phyloP scores from a whole-genome alignment of 2,888 invertebrate genomes.

The Parelbella ahira region DNA sequence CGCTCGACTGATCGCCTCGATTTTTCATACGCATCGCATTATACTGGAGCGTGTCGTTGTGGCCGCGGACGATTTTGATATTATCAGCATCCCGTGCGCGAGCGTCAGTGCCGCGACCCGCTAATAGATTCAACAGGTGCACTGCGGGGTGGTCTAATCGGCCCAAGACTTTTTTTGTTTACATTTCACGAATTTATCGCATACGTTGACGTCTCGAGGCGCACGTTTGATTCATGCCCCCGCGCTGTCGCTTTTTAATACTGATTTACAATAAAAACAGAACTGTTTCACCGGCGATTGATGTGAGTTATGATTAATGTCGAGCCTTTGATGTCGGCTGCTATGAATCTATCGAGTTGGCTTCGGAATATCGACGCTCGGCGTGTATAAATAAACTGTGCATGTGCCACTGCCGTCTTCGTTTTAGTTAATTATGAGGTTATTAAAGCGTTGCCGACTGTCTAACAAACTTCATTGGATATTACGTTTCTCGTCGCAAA shows the following conservation, averaged over 20 bases:
- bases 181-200: constrained; percentile 74
- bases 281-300: constrained; percentile 74
- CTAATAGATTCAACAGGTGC: constrained; percentile 76
- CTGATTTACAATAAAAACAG: constrained; percentile 80
- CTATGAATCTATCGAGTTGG: constrained; percentile 79
- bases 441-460: constrained; percentile 60
- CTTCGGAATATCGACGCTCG: constrained; percentile 76
- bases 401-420: constrained; percentile 59
- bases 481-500: constrained; percentile 7
- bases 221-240: constrained; percentile 73
- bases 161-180: constrained; percentile 64
- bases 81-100: constrained; percentile 50
- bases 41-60: constrained; percentile 34
- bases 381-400: constrained; percentile 70
- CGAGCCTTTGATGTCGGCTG: constrained; percentile 74
- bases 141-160: constrained; percentile 68
- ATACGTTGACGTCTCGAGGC: constrained; percentile 72
- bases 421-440: constrained; percentile 75
- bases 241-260: constrained; percentile 77
- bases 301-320: constrained; percentile 80
- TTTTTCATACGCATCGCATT: constrained; percentile 65
- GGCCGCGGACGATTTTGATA: constrained; percentile 48
- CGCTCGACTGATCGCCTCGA: constrained; percentile 52
- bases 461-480: constrained; percentile 26
- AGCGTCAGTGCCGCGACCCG: constrained; percentile 43